Base-by-base conservation (phyloP, 2,888 invertebrate species). In the Agrotis puta region DNA sequence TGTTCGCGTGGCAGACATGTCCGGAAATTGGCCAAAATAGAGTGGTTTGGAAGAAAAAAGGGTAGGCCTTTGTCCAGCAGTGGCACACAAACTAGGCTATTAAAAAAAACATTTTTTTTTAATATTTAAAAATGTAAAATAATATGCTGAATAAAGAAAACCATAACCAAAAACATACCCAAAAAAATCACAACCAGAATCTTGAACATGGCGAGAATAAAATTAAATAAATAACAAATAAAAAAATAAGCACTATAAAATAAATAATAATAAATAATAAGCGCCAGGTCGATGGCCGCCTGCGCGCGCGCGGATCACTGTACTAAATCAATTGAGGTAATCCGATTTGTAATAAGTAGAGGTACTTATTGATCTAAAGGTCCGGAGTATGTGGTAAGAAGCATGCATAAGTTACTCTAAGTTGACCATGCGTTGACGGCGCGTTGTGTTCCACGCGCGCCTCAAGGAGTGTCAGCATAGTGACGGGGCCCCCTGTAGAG, bases 331-430 rank as follows among this genome's bases (percentile, higher is more conserved):
- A 81, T 84, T 68, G 77, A 73, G 81, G 84, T 90, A 88, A 92
- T 90, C 91, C 88, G 78, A 87, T 90, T 91, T 85, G 81, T 89
- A 88, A 89, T 90, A 92, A 92, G 92, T 93, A 79, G 47, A 90
- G 86, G 91, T 87, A 87, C 86, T 85, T 88, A 87, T 86, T 87
- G 88, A 91, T 89, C 89, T 88, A 18, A 70, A 20, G 89, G 88
- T 89, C 56, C 72, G 74, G 51, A 9, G 79, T 81, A 89, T 90
- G 85, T n/a, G 24, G 18, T 24, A 72, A 14, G 48, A 9, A 50
- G 64, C 24, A 13, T 1, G 33, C 33, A 39, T 39, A 39, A 39
- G 39, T 2, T 33, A 9, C 9, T 39, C 39, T 33, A 33, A 33
- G 33, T 6, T 33, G 27, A 27, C 27, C 4, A 27, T 27, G 27